These are phyloP conservation scores for Callionymus lyra DNA, from an alignment of 2,113 vertebrate genomes.

Conservation along the genomic window DNA sequence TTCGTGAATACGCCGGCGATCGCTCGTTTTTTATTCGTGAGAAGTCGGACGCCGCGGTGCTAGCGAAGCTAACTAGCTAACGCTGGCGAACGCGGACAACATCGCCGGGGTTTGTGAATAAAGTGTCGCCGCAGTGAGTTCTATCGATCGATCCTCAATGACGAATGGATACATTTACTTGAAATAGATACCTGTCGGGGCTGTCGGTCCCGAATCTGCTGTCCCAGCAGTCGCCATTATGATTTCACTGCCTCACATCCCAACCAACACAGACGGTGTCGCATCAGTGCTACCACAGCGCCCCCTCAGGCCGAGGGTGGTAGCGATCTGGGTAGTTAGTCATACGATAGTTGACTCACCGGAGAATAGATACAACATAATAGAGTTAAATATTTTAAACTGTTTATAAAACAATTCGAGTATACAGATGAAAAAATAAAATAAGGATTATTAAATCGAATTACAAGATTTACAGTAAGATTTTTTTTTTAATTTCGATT, in stretches of 20 bases:
- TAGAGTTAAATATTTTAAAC: too few species aligned
- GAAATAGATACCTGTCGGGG: slow-evolving; percentile 60
- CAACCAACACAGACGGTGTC: slow-evolving; percentile 18
- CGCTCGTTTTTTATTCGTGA: slow-evolving; percentile 24
- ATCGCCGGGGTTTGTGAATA: too few species aligned
- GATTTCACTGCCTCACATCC: slow-evolving; percentile 39
- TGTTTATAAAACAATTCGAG: too few species aligned
- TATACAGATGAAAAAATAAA: too few species aligned
- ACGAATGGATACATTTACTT: too few species aligned
- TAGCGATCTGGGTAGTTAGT: neutral
- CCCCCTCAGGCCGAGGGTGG: slow-evolving; percentile 9
- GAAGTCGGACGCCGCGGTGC: slow-evolving; percentile 19
- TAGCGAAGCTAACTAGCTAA: slow-evolving; percentile 44
- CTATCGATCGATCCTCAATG: too few species aligned
- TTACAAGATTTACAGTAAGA: too few species aligned
- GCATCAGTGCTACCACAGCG: slow-evolving; percentile 27
- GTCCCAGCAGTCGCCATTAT: slow-evolving; percentile 71
- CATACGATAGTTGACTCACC: too few species aligned
- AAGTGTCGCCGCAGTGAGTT: too few species aligned
- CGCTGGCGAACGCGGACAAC: neutral
- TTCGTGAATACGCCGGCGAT: slow-evolving; percentile 8
- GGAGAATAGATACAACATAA: too few species aligned
- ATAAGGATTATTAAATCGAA: too few species aligned
- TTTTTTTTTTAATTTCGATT: too few species aligned
- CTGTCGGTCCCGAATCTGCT: slow-evolving; percentile 61